Percentiles rank a stretch among this genome's conserved stretches.
These are phyloP conservation scores for Craterocephalus amniculus DNA, from an alignment of 2,797 vertebrate genomes.

Conservation along the genomic window DNA sequence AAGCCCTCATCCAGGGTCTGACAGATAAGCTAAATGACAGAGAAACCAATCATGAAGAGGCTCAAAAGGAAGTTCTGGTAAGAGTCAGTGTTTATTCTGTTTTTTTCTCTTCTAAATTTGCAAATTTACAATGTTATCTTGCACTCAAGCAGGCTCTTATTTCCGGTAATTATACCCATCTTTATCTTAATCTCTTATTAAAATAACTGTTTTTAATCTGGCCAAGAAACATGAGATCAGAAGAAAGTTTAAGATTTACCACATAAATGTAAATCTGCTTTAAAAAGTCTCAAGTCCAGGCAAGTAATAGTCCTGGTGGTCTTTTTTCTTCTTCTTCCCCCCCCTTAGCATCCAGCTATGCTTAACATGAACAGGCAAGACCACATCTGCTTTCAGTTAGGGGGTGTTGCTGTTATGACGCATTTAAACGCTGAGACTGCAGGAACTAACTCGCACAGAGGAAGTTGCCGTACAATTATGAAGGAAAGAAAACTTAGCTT, in stretches of 20 bases:
- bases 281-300: background rate
- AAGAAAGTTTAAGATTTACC: background rate
- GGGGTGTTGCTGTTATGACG: slow-evolving; percentile 32
- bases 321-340: background rate
- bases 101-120: slow-evolving; percentile 1
- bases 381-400: slow-evolving; percentile 63
- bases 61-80: slow-evolving; percentile 83
- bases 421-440: slow-evolving; percentile 12
- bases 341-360: slow-evolving; percentile 1
- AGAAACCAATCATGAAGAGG: slow-evolving; percentile 63
- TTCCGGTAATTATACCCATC: background rate
- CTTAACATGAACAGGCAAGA: slow-evolving; percentile 15
- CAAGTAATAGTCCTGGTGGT: slow-evolving; percentile 12
- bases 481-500: slow-evolving; percentile 53
- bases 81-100: slow-evolving; percentile 44
- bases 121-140: background rate
- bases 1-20: slow-evolving; percentile 66
- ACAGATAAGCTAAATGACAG: slow-evolving; percentile 68
- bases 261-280: slow-evolving; percentile 8
- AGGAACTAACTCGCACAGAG: slow-evolving; percentile 57
- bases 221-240: background rate
- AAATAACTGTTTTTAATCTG: background rate
- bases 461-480: slow-evolving; percentile 78
- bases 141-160: background rate
- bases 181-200: background rate